These are phyloP conservation scores for Drosophila navojoa DNA, from an alignment of 1,140 invertebrate genomes.

Conservation along the genomic window DNA sequence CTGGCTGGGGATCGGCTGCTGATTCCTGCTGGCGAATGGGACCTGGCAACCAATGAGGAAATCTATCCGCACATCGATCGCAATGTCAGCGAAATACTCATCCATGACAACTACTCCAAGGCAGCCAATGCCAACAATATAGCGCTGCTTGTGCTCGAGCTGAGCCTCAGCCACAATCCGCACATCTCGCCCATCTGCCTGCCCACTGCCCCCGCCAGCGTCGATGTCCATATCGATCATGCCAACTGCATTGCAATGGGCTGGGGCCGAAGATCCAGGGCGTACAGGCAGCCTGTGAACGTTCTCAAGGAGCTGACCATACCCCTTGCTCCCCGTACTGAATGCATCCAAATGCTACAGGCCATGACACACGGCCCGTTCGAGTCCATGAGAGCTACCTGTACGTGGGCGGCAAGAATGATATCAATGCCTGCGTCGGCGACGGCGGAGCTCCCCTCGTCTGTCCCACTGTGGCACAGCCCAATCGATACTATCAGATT, in stretches of 20 bases:
- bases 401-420: slow-evolving; percentile 88
- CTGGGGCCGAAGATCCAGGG: slow-evolving; percentile 90
- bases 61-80: slow-evolving; percentile 86
- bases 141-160: slow-evolving; percentile 85
- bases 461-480: too few species aligned
- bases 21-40: slow-evolving; percentile 89
- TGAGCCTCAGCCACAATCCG: slow-evolving; percentile 69
- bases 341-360: slow-evolving; percentile 83
- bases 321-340: slow-evolving; percentile 81
- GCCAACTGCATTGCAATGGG: slow-evolving; percentile 89
- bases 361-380: slow-evolving; percentile 64
- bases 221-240: slow-evolving; percentile 78
- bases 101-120: slow-evolving; percentile 75
- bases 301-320: slow-evolving; percentile 87
- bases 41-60: slow-evolving; percentile 87
- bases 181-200: slow-evolving; percentile 88
- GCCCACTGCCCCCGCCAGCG: slow-evolving; percentile 72
- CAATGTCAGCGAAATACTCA: slow-evolving; percentile 82
- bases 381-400: slow-evolving; percentile 84
- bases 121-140: slow-evolving; percentile 83
- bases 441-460: too few species aligned
- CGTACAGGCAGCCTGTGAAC: slow-evolving; percentile 85
- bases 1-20: slow-evolving; percentile 84
- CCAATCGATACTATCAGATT: too few species aligned
- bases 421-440: slow-evolving; percentile 89